Base-by-base conservation (phyloP, 1,140 invertebrate genomes). In the Cotesia vestalis region DNA sequence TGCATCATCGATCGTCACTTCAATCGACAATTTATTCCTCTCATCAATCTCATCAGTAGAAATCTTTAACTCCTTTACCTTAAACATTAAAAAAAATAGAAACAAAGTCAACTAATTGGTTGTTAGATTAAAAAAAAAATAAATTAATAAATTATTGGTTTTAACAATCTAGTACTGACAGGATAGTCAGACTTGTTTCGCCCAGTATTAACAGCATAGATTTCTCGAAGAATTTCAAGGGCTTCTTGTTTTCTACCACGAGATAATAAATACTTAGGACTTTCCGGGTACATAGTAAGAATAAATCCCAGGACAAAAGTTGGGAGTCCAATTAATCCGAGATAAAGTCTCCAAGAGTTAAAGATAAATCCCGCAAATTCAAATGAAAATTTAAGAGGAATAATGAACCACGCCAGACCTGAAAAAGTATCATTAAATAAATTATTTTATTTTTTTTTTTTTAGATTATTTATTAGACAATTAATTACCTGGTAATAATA, bases 221-320 rank as follows among this genome's bases (percentile, higher is more conserved):
- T 91, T 1, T 78, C 83, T 60, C 83, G 83, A 4, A 94, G 80
- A 11, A 91, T 85, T 20, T 86, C 75, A 1, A 94, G 76, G 0
- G 92, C 89, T 75, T 91, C 88, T 0, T 91, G 85, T 8, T 85
- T 79, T 73, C 85, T 87, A 68, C 92, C 91, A 80, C 90, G 88
- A 0, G 90, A 88, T 4, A 94, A 81, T 9, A 92, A 84, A 80
- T 91, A 95, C 78, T 94, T 94, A 0, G 94, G 94, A 73, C 92
- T 95, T 80, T 96, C 94, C 0, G 91, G 91, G 4, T 92, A 85
- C 6, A 86, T 82, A 4, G 89, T 86, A 0, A 90, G 77, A 63
- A 91, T 84, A 0, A 90, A 14, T 0, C 88, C 77, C 0, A 89
- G 87, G 3, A 89, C 62, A 20, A 92, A 73, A 36, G 89, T 88